phyloP scores from a whole-genome alignment of 2,888 invertebrate genomes.

The Sarcophaga subvicina region DNA sequence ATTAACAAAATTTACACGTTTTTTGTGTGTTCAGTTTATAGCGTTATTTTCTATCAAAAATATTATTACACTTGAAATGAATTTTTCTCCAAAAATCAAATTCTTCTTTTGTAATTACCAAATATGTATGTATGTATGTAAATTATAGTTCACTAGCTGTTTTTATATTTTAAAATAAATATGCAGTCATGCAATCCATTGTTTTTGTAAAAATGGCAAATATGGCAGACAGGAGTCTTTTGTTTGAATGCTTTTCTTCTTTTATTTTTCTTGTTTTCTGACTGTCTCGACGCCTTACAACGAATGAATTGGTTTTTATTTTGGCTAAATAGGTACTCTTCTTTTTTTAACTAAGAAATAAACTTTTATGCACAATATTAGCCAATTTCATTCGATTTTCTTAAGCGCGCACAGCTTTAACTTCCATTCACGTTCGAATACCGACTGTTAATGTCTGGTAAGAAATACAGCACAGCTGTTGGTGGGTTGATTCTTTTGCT shows the following conservation, averaged over 20 bases:
- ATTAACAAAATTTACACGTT: neutral
- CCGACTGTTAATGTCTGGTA: constrained; percentile 47
- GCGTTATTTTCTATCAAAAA: too few species aligned
- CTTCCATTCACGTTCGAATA: constrained; percentile 58
- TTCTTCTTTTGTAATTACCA: neutral
- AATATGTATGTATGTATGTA: neutral
- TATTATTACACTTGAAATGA: too few species aligned
- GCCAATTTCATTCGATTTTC: constrained; percentile 57
- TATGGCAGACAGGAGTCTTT: neutral
- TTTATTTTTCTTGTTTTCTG: constrained; percentile 5
- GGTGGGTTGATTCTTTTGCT: constrained; percentile 44
- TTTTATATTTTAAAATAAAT: neutral
- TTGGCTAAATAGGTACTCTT: neutral
- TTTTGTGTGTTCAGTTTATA: neutral
- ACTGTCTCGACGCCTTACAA: constrained; percentile 56
- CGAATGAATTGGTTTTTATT: constrained; percentile 15
- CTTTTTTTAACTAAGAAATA: constrained; percentile 16
- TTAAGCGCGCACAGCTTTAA: constrained; percentile 66
- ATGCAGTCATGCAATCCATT: neutral
- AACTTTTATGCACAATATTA: constrained; percentile 25
- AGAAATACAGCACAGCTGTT: constrained; percentile 54
- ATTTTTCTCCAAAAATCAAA: too few species aligned
- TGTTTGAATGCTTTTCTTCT: neutral
- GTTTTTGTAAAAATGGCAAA: neutral
- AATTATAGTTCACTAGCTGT: neutral